Conservation (phyloP, 1,140 invertebrate genomes). For the Planococcus citri region DNA sequence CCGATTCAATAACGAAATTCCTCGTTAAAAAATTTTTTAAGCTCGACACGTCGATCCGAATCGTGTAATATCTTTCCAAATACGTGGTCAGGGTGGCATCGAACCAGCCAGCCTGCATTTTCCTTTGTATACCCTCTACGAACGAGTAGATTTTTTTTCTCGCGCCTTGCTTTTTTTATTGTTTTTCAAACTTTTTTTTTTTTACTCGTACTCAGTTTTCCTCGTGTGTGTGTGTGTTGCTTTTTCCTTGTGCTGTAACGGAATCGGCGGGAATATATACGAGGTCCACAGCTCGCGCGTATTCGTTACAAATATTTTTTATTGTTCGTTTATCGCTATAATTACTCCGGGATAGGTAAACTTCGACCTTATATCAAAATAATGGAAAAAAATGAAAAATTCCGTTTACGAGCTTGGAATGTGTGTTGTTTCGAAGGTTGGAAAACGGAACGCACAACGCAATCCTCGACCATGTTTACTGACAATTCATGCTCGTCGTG, state of each 20-base stretch:
- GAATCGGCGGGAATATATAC: too few species aligned
- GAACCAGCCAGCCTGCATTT: background rate
- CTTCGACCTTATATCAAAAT: constrained; percentile 7
- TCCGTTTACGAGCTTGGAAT: background rate
- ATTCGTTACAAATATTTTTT: background rate
- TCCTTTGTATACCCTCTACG: too few species aligned
- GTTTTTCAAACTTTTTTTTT: background rate
- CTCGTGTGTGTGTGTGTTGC: too few species aligned
- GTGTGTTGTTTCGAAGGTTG: too few species aligned
- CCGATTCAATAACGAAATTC: constrained; percentile 3
- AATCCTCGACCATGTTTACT: background rate
- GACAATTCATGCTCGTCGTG: background rate
- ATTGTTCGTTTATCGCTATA: background rate
- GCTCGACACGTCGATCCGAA: background rate
- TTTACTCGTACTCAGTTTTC: too few species aligned
- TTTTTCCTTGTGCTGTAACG: too few species aligned
- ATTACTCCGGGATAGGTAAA: background rate
- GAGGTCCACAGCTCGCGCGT: background rate
- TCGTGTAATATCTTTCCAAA: background rate
- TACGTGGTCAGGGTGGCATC: too few species aligned
- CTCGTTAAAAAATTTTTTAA: background rate
- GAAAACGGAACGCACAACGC: too few species aligned
- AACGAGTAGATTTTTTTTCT: background rate
- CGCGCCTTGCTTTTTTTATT: background rate
- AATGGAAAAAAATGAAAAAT: constrained; percentile 3